phyloP scores from a whole-genome alignment of 1,140 invertebrate species.

The Brachionus rubens region DNA sequence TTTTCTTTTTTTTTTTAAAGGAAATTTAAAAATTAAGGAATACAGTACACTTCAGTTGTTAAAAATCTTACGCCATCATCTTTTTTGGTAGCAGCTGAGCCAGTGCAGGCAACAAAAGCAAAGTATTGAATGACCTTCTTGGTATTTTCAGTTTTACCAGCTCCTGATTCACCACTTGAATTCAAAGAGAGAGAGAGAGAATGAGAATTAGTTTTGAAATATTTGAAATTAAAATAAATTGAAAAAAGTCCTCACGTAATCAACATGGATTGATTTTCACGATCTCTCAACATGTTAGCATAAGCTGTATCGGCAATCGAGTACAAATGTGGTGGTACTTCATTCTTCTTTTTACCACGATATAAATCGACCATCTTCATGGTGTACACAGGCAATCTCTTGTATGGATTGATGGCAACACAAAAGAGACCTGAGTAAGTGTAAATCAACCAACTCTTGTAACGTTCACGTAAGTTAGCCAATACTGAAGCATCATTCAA shows the following conservation, averaged over 20 bases:
- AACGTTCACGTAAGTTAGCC: constrained; percentile 96
- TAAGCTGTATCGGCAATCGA: constrained; percentile 99
- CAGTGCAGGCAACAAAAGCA: constrained; percentile 62
- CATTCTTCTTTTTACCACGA: constrained; percentile 96
- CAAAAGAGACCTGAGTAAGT: constrained; percentile 99
- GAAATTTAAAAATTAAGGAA: neutral
- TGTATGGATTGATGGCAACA: constrained; percentile 99
- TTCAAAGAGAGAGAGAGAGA: neutral
- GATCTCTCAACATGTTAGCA: constrained; percentile 84
- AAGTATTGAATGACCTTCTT: constrained; percentile 71
- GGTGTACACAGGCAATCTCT: constrained; percentile 98
- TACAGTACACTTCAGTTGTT: constrained; percentile 30
- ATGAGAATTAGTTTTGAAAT: too few relatives aligned
- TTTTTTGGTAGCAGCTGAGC: constrained; percentile 61
- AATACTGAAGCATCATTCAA: constrained; percentile 98
- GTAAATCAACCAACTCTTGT: constrained; percentile 95
- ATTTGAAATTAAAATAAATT: too few relatives aligned
- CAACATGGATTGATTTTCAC: constrained; percentile 52
- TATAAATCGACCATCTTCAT: constrained; percentile 90
- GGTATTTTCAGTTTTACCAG: constrained; percentile 69
- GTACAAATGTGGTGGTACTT: constrained; percentile 99
- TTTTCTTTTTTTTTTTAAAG: constrained; percentile 1
- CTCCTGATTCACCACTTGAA: constrained; percentile 65
- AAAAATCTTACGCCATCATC: constrained; percentile 47
- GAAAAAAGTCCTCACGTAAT: constrained; percentile 71